Evolutionary conservation across 2,888 invertebrate species (phyloP), one percentile per base, ranked within the genome.

Genomic region (Drosophila longiperda): DNA sequence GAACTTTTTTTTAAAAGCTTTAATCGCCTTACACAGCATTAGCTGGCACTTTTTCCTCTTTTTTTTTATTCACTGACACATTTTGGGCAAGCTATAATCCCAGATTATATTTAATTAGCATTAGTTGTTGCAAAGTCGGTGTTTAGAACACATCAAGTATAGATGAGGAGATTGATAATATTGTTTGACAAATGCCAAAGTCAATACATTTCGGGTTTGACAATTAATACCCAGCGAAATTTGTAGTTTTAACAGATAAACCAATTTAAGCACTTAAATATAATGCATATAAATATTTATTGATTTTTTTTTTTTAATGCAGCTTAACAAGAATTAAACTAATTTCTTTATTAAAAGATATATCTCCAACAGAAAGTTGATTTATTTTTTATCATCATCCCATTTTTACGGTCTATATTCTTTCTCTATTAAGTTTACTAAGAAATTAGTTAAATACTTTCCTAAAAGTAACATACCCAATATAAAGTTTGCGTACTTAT

Each of bases 21-120:
- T 82, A 87, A 87, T 75, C 73, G 73, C 75, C 68, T 73, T 73
- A 78, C 67, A 69, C 66, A 67, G 34, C 64, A 70, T 87, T 73
- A 80, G 60, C 53, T 61, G 50, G 23, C 50, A 42, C 55, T 87
- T 76, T 72, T 63, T 66, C 68, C 29, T 29, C 6, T 29, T 68
- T 58, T 64, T 69, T 75, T 69, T 57, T 57, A 26, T 26, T 32
- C 23, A 32, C 11, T 12, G 29, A 36, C 8, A 67, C 7, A 54
- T 50, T 48, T 40, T 23, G 45, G 20, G 42, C 38, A 38, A 54
- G 48, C 11, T 45, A 23, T 40, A 36, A 36, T 52, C 45, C 36
- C 2, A 23, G 50, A 48, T 64, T 54, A 26, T 50, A 36, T 76
- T 80, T 52, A 63, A 68, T 80, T 80, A 80, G 66, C 78, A 73